Evolutionary conservation across 1,140 invertebrate genomes (phyloP), one percentile per base, ranked within the genome.

Genomic region (Drosophila bocqueti): DNA sequence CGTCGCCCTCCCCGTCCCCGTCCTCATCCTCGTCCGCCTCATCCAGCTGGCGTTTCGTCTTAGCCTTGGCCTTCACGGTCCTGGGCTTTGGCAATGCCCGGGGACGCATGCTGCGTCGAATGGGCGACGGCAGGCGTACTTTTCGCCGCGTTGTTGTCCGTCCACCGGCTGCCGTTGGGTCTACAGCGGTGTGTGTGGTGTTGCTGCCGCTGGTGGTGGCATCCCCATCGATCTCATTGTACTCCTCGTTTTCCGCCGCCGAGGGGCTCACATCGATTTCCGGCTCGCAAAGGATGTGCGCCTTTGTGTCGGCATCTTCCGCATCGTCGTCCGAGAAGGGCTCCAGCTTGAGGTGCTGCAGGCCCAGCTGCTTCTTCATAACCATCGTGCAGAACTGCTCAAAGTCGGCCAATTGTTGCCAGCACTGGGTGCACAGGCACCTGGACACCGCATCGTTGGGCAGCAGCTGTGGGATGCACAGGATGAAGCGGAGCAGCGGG

Each of bases 401-500:
- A n/a, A 79, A 79, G 69, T 79, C 68, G 21, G 61, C 52, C 40
- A 79, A 21, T 15, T 79, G 76, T n/a, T 73, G 59, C 77, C 77
- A 79, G 43, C 77, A 79, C 38, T 50, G 54, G 15, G 65, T 74
- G 57, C 77, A 79, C 15, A 79, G 76, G 34, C 57, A 47, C 29
- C 45, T 21, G 54, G 77, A 74, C n/a, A 71, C 60, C 3, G 47
- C 55, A 46, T 74, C 46, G 26, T 66, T 66, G 9, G 57, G 59
- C 60, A 74, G 47, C 34, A 80, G 43, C 77, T 79, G 29, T 16
- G 24, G 29, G 11, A 38, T 9, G 34, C 2, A 24, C n/a, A 24
- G 11, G 11, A 6, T 5, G 3, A 16, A 34, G 18, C 5, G 4
- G 7, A 16, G 3, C 15, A 16, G 3, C 15, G 15, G 10, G 24